Conservation (phyloP, 2,113 vertebrate genomes). For the Sceloporus tristichus region DNA sequence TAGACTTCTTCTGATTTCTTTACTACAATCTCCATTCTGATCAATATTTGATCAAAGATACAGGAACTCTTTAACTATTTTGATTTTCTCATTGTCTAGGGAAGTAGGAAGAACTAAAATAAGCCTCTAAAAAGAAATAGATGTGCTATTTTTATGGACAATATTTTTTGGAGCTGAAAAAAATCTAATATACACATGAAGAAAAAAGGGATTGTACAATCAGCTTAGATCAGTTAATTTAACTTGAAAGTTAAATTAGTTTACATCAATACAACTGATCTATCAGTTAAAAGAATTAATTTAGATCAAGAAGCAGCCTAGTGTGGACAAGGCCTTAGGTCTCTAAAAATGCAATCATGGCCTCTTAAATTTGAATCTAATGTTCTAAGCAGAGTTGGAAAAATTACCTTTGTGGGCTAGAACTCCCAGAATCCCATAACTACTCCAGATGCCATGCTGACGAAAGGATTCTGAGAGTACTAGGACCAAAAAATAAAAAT, state of each 20-base stretch:
- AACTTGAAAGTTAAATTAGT: constrained; percentile 27
- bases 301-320: constrained; percentile 22
- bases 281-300: constrained; percentile 32
- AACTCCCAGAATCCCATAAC: too few species aligned
- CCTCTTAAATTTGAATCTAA: not conserved
- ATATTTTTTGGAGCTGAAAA: not conserved
- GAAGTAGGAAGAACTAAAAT: not conserved
- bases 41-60: too few species aligned
- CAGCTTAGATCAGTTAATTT: constrained; percentile 21
- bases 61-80: too few species aligned
- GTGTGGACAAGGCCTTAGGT: not conserved
- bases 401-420: not conserved
- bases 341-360: not conserved
- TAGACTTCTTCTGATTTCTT: too few species aligned
- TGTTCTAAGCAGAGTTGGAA: not conserved
- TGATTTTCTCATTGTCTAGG: too few species aligned
- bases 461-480: not conserved
- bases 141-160: constrained; percentile 2
- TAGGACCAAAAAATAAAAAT: not conserved
- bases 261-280: constrained; percentile 14
- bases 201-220: not conserved
- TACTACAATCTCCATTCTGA: too few species aligned
- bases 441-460: not conserved
- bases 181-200: not conserved
- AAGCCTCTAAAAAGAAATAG: not conserved